These are phyloP conservation scores for Ctenoplectra terminalis DNA, from an alignment of 1,140 invertebrate genomes.

Conservation along the genomic window DNA sequence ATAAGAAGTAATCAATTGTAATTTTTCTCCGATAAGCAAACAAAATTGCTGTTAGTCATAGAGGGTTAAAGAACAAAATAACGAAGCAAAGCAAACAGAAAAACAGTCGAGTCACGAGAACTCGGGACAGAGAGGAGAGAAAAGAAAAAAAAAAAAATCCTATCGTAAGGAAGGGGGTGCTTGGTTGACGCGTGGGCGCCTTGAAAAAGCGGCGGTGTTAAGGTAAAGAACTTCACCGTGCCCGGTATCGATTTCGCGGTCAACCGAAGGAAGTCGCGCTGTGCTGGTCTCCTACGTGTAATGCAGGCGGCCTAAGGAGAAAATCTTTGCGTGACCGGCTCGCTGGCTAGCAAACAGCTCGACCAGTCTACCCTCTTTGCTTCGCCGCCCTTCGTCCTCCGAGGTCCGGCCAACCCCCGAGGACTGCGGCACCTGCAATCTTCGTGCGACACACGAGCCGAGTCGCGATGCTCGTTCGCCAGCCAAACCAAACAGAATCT, in stretches of 20 bases:
- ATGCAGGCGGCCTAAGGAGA: conserved; percentile 61
- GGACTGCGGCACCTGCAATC: conserved; percentile 77
- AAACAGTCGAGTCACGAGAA: not conserved
- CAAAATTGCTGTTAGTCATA: no score
- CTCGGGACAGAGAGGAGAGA: no score
- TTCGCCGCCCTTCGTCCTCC: conserved; percentile 45
- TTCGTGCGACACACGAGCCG: conserved; percentile 63
- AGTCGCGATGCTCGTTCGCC: conserved; percentile 68
- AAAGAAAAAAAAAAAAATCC: not conserved
- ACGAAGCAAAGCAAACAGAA: not conserved
- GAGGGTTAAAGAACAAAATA: not conserved
- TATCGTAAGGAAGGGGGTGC: not conserved
- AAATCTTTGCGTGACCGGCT: conserved; percentile 80
- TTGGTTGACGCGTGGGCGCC: conserved; percentile 36
- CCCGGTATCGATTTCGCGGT: conserved; percentile 73
- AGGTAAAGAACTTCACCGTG: conserved; percentile 71
- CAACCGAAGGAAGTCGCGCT: conserved; percentile 43
- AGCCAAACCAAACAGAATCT: not conserved
- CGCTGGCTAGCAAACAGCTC: conserved; percentile 30
- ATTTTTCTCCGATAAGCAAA: no score
- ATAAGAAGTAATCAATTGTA: no score
- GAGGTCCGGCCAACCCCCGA: conserved; percentile 71
- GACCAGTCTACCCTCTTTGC: conserved; percentile 69
- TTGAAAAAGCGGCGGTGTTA: conserved; percentile 58
- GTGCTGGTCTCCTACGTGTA: conserved; percentile 2